Evolutionary conservation across 2,797 vertebrate species (phyloP).

Genomic region (Apodemus agrarius): DNA sequence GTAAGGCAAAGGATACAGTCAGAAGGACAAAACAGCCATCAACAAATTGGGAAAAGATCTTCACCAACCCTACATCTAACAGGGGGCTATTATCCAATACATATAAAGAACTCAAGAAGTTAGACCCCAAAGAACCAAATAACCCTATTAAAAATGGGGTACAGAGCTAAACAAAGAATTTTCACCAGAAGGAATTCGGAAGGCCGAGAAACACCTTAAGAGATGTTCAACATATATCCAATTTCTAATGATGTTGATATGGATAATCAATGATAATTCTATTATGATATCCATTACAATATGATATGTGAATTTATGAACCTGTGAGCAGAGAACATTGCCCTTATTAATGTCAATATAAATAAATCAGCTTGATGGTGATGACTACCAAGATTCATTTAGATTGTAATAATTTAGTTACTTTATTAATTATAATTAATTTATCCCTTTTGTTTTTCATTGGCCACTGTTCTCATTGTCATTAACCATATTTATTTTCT

Average conservation of each 20-base stretch:
- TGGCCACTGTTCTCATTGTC: not conserved
- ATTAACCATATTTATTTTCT: not conserved
- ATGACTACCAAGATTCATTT: not conserved
- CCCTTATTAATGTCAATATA: not conserved
- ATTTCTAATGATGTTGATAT: conserved; percentile 1
- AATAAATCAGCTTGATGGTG: not conserved
- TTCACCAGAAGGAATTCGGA: too few species aligned
- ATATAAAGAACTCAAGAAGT: too few species aligned
- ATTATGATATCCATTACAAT: not conserved
- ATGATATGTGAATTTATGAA: not conserved
- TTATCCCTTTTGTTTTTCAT: not conserved
- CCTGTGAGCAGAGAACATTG: not conserved
- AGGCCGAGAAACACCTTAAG: too few species aligned
- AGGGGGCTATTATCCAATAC: too few species aligned
- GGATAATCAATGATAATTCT: not conserved
- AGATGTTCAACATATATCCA: conserved; percentile 35
- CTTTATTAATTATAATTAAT: not conserved
- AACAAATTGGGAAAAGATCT: too few species aligned
- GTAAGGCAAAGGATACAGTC: too few species aligned
- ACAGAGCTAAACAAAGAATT: too few species aligned
- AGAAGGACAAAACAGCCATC: too few species aligned
- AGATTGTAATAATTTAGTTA: conserved; percentile 19
- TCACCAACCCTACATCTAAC: too few species aligned
- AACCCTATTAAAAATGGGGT: too few species aligned
- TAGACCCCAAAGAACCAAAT: too few species aligned